These are phyloP conservation scores for Onchidella celtica DNA, from an alignment of 2,888 invertebrate genomes.

Conservation along the genomic window DNA sequence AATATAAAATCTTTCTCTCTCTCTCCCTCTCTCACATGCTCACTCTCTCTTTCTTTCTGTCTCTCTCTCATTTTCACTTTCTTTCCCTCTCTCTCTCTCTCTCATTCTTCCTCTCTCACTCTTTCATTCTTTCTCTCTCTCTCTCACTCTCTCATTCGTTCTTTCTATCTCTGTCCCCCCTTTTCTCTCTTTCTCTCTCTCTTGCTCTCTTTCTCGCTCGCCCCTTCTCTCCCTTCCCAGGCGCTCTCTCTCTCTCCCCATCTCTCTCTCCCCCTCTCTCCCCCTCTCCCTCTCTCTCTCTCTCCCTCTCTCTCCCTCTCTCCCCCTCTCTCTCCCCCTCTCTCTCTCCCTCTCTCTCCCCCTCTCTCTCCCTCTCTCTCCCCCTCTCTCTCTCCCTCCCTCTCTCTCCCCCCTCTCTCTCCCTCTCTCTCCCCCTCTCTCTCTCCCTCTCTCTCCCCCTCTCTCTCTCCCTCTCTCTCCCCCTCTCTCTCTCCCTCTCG, in stretches of 20 bases:
- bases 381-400: not conserved
- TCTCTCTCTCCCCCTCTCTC: not conserved
- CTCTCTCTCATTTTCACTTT: no score
- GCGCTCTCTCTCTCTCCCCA: not conserved
- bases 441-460: not conserved
- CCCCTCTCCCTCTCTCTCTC: not conserved
- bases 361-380: not conserved
- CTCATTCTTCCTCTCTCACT: not conserved
- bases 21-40: no score
- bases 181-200: no score
- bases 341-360: not conserved
- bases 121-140: no score
- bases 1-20: no score
- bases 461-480: not conserved
- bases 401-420: not conserved
- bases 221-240: not conserved
- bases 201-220: not conserved
- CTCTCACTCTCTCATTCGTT: no score
- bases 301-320: constrained; percentile 11
- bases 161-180: no score
- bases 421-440: not conserved
- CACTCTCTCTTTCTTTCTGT: no score
- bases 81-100: not conserved
- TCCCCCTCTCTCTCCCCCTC: constrained; percentile 24
- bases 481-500: not conserved